Evolutionary conservation across 2,888 invertebrate species (phyloP).

Genomic region (Drosophila monieri): DNA sequence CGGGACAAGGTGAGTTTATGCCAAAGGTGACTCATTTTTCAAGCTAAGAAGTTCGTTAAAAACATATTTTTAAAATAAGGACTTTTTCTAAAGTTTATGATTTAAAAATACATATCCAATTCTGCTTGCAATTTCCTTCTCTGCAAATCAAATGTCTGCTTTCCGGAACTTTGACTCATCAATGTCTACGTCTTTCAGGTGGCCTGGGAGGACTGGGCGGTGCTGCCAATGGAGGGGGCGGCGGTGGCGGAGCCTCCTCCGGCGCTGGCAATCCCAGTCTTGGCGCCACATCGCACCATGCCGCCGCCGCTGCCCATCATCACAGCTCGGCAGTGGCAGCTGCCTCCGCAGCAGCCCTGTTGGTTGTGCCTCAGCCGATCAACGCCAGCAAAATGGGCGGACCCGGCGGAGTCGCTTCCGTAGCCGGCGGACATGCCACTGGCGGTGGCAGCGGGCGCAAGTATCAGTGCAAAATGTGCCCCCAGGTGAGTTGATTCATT

Average conservation of each 20-base stretch:
- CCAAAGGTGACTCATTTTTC: conserved; percentile 62
- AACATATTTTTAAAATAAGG: not conserved
- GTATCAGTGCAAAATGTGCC: conserved; percentile 98
- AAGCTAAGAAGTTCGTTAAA: too few species aligned
- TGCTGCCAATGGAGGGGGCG: conserved; percentile 72
- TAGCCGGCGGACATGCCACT: conserved; percentile 80
- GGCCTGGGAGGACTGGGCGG: conserved; percentile 70
- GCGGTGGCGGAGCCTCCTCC: conserved; percentile 77
- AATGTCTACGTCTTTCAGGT: conserved; percentile 47
- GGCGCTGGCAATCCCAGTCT: conserved; percentile 77
- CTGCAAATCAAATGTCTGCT: not conserved
- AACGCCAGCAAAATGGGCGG: conserved; percentile 87
- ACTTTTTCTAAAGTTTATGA: not conserved
- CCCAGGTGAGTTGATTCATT: conserved; percentile 90
- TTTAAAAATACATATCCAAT: too few species aligned
- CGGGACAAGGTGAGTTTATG: conserved; percentile 79
- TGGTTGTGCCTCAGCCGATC: conserved; percentile 95
- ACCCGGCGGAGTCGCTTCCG: conserved; percentile 62
- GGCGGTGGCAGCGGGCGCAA: conserved; percentile 86
- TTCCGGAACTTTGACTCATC: not conserved
- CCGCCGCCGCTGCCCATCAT: conserved; percentile 76
- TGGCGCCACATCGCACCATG: conserved; percentile 74
- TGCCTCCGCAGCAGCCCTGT: conserved; percentile 86
- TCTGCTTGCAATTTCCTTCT: not conserved
- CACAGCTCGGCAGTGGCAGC: conserved; percentile 85